Percentiles rank a stretch among this genome's conserved stretches.
These are phyloP conservation scores for Gambelia wislizenii DNA, from an alignment of 2,797 vertebrate genomes.

Conservation along the genomic window DNA sequence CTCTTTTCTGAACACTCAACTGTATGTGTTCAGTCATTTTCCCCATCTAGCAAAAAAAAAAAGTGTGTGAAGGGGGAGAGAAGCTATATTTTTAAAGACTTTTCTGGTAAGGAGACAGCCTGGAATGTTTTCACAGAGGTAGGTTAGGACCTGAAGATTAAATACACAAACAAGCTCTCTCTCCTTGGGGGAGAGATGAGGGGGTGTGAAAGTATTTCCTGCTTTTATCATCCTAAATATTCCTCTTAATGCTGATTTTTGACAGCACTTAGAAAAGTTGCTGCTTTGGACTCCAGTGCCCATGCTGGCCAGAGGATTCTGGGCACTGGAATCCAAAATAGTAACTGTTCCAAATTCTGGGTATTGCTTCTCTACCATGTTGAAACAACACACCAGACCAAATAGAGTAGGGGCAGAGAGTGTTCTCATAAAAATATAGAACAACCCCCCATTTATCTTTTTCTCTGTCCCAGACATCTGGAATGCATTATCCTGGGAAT, in stretches of 20 bases:
- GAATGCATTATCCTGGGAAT: background rate
- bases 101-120: background rate
- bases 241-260: background rate
- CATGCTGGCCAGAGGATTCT: too few relatives aligned
- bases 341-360: too few relatives aligned
- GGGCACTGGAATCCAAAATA: too few relatives aligned
- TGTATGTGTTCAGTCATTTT: background rate
- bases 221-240: background rate
- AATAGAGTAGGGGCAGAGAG: background rate
- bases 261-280: too few relatives aligned
- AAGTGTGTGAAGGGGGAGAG: too few relatives aligned
- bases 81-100: background rate
- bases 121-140: background rate
- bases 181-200: background rate
- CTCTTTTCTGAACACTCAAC: too few relatives aligned
- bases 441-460: background rate
- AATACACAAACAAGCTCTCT: background rate
- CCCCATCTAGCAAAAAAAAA: too few relatives aligned
- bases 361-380: too few relatives aligned
- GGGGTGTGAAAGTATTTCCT: background rate
- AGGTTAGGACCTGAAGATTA: background rate
- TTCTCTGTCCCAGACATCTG: conserved; percentile 25
- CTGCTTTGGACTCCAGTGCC: background rate
- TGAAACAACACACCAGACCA: background rate
- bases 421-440: background rate